Conservation (phyloP, 2,113 vertebrate genomes). For the pig (Sus scrofa) region T2T-Sscrofa CM000812.6:145088501-145089000, state of each 20-base stretch:
- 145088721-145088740: background rate
- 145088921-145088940: background rate
- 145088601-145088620: too few species aligned
- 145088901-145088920: background rate
- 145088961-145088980: background rate
- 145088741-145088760: conserved; percentile 42
- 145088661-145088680: conserved; percentile 65
- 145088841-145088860: background rate
- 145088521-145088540: too few species aligned
- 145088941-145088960: background rate
- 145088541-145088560: too few species aligned
- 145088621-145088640: conserved; percentile 77
- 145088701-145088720: conserved; percentile 43
- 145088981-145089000: background rate
- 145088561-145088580: too few species aligned
- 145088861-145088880: background rate
- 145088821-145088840: background rate
- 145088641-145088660: conserved; percentile 72
- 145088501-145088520: too few species aligned
- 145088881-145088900: background rate
- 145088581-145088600: too few species aligned
- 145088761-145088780: background rate
- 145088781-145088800: background rate
- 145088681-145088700: background rate
- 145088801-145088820: conserved; percentile 22